Base-by-base conservation (phyloP, 2,888 invertebrate genomes). In the Cacoxenus indagator region DNA sequence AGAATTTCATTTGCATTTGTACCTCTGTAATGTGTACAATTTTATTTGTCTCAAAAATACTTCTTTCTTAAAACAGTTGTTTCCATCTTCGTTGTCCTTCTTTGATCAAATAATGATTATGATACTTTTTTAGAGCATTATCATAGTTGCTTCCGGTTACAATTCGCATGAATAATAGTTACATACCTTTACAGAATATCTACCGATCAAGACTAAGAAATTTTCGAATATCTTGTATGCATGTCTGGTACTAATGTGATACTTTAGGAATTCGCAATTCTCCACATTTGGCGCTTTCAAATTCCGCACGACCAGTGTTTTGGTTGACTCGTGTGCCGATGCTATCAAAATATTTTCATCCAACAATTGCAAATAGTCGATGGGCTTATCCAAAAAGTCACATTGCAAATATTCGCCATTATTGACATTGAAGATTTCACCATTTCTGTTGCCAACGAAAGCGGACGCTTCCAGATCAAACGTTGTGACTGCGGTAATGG, bases 401-500 rank as follows among this genome's bases (percentile, higher is more conserved):
- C 68, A 64, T 4, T 67, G 67, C 14, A 80, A 8, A 0, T 26
- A 61, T 5, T 46, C 27, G 29, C 82, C 76, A 9, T 75, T 65
- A 2, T 72, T 75, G 3, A 85, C 70, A 71, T 86, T 79, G 29
- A 81, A 81, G 6, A 87, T 78, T 1, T 61, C 68, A 4, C 88
- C 87, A 74, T 84, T 82, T 37, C 78, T 75, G 68, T 84, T 85
- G 8, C 84, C 87, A 4, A 81, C 81, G 69, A 79, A 83, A 9
- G 83, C 80, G 2, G 74, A 75, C 1, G 76, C 69, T 19, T 78
- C 70, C 19, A 29, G 8, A 68, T 70, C 71, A 74, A 24, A 77
- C 22, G 67, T 66, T 37, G 81, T 75, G 26, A 84, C 77, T 17
- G 86, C 81, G 19, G 84, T 85, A 14, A 88, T 85, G 27, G 70